Evolutionary conservation across 2,797 vertebrate species (phyloP).

Genomic region (Oreochromis mossambicus): DNA sequence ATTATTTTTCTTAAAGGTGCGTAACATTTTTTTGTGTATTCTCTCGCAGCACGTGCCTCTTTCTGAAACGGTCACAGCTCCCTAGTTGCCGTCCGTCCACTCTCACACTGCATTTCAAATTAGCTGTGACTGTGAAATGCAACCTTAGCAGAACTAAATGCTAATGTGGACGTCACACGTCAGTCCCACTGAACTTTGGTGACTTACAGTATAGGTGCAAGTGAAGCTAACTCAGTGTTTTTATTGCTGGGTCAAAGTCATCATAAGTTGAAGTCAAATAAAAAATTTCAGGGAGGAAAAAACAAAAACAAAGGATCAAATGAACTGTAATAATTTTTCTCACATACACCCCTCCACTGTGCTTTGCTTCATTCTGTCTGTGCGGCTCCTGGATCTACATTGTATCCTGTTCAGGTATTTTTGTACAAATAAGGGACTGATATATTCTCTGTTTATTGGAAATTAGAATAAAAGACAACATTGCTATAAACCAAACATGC

Average conservation of each 20-base stretch:
- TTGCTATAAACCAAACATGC: conserved; percentile 81
- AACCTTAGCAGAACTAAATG: conserved; percentile 35
- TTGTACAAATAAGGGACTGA: conserved; percentile 99
- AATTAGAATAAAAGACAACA: conserved; percentile 97
- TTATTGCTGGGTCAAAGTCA: conserved; percentile 69
- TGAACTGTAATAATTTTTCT: conserved; percentile 13
- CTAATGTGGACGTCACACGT: conserved; percentile 43
- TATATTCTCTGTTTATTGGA: conserved; percentile 96
- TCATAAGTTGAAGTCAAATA: conserved; percentile 76
- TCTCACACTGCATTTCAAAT: not conserved
- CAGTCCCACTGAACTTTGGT: conserved; percentile 57
- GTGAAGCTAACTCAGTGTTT: conserved; percentile 44
- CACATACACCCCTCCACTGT: conserved; percentile 42
- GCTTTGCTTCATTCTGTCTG: conserved; percentile 89
- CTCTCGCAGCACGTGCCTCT: conserved; percentile 82
- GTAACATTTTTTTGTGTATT: conserved; percentile 11
- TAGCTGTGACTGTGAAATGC: conserved; percentile 26
- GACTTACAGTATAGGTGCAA: conserved; percentile 50
- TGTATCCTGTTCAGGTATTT: conserved; percentile 99
- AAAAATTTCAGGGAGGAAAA: conserved; percentile 77
- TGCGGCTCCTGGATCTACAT: conserved; percentile 88
- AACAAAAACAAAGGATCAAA: conserved; percentile 20
- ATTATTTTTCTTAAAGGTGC: conserved; percentile 35
- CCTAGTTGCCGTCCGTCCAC: conserved; percentile 40
- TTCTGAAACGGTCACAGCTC: conserved; percentile 60